Base-by-base conservation (phyloP, 2,113 vertebrate genomes). In the Alethe castanea region DNA sequence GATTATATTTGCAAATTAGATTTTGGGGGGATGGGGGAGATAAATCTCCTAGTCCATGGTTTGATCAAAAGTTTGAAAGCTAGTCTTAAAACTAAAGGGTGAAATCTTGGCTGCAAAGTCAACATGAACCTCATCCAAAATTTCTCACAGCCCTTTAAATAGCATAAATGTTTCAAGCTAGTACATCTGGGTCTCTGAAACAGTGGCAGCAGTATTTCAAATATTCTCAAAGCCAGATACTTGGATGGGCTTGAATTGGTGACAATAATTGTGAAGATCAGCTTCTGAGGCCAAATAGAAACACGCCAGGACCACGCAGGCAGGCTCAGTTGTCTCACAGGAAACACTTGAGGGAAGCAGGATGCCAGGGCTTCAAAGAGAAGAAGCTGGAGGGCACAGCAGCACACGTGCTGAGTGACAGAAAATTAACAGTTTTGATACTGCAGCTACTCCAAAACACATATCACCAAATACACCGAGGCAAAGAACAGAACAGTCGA, bases 121-220 rank as follows among this genome's bases (percentile, higher is more conserved):
- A 60, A 53, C 80, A 31, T 0, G 7, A 88, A 65, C 69, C 65
- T 93, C 80, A 92, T 86, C 50, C 85, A 96, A 88, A 86, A 93
- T 94, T 94, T 96, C 92, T 93, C 90, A 94, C 69, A 81, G 85
- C 72, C 72, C 93, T 92, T 94, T 94, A 96, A 96, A 90, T 81
- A 84, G 82, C 48, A 94, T 81, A 93, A 84, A 90, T 44, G 64
- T 65, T 93, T 95, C 93, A 90, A 71, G 80, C 82, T 79, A 83
- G 76, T 92, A 78, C 93, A 93, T 96, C 95, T 94, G 93, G 88
- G 72, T 45, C 82, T 64, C 86, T 72, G 82, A 95, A 95, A 95
- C 86, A 88, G 80, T 92, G 73, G 65, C 57, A 93, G 85, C 88
- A 96, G 93, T 96, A 94, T 97, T 90, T 94, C 72, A 94, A 90